Base-by-base conservation (phyloP, 35 echinoderm and acorn worm species). In the Apostichopus parvimensis region DNA sequence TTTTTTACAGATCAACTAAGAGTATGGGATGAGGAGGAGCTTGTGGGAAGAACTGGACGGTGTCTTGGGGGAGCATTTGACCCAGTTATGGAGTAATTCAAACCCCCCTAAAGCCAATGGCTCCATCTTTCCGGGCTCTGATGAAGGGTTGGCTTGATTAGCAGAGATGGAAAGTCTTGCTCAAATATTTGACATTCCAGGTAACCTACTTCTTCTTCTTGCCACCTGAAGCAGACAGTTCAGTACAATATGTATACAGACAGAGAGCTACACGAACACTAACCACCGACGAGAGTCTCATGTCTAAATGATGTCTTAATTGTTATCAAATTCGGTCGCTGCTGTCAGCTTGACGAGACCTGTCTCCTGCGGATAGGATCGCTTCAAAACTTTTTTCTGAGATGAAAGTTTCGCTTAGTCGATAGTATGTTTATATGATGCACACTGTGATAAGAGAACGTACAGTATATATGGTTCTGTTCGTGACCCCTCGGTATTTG, bases 41-140 rank as follows among this genome's bases (percentile, higher is more conserved):
- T 54, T 22, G 28, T 59, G 55, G 54, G 52, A 61, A 84, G 15
- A 8, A 84, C 4, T 15, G 57, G 53, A 58, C n/a, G 81, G 81
- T 84, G 81, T 84, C 81, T 84, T 84, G 52, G 81, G 81, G 81
- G 81, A 84, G 24, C 56, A 55, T 84, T 84, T 84, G 81, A 84
- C 81, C 81, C 81, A 84, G 81, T 84, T 84, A 58, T 10, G 57
- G 23, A 60, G 81, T 58, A 84, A 84, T 59, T 84, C 18, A 59
- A 84, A 22, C 21, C 71, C 71, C 81, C 81, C 81, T 59, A 22
- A 84, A 58, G 53, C 57, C 53, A 84, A 9, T 57, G 81, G 81
- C 81, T 58, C 21, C 55, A 84, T 56, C 55, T 14, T 45, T 84
- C 81, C 24, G 57, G 81, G 7, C 18, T 22, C 71, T 75, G 71